phyloP scores from a whole-genome alignment of 2,113 vertebrate genomes.

The Setophaga petechia region DNA sequence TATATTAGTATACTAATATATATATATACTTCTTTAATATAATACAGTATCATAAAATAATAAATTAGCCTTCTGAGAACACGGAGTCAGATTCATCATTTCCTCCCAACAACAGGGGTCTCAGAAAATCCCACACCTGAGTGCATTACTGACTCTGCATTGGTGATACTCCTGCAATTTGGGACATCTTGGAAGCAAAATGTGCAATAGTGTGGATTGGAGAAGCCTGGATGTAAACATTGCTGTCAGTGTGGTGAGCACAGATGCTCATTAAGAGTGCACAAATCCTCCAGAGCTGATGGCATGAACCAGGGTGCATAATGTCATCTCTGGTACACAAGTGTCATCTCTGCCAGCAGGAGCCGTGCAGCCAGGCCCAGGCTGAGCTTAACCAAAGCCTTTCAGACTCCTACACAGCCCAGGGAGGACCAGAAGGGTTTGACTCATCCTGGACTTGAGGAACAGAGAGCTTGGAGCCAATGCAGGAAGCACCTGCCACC shows the following conservation, averaged over 20 bases:
- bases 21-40: too few relatives aligned
- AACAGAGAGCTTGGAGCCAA: not conserved
- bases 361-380: not conserved
- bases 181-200: not conserved
- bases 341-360: not conserved
- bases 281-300: not conserved
- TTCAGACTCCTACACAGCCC: not conserved
- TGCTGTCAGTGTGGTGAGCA: fast-evolving
- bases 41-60: too few relatives aligned
- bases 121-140: too few relatives aligned
- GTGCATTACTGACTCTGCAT: not conserved
- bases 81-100: too few relatives aligned
- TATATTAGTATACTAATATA: too few relatives aligned
- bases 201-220: not conserved
- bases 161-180: not conserved
- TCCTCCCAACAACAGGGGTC: too few relatives aligned
- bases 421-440: not conserved
- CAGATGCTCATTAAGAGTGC: not conserved
- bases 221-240: not conserved
- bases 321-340: not conserved
- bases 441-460: fast-evolving
- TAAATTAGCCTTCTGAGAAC: too few relatives aligned
- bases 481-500: fast-evolving
- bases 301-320: not conserved
- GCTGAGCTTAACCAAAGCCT: not conserved